These are phyloP conservation scores for Prunella fulvescens DNA, from an alignment of 2,113 vertebrate species.

Conservation along the genomic window DNA sequence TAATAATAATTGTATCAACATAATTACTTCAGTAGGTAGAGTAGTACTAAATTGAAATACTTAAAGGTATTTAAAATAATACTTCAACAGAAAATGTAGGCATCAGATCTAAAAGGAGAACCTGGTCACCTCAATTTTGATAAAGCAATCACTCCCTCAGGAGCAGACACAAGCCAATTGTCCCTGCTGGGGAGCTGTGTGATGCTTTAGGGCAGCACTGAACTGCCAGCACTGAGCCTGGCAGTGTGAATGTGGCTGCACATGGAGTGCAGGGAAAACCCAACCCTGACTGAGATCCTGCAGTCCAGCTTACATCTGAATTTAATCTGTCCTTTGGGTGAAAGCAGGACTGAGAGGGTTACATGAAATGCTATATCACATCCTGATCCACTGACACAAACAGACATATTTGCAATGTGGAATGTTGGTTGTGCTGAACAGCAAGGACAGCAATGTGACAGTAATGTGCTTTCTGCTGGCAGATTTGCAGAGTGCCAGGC, in stretches of 20 bases:
- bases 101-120: neutral
- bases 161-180: neutral
- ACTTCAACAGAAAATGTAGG: neutral
- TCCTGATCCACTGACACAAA: neutral
- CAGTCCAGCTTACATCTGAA: neutral
- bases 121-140: neutral
- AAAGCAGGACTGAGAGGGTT: neutral
- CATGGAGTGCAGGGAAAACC: neutral
- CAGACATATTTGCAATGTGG: neutral
- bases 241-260: neutral
- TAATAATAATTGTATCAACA: neutral
- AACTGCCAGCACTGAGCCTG: neutral
- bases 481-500: conserved; percentile 85
- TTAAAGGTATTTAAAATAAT: neutral
- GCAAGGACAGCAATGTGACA: neutral
- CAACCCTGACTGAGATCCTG: neutral
- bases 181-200: neutral
- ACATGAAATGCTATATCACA: fast-evolving
- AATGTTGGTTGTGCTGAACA: neutral
- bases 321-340: neutral
- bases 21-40: neutral
- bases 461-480: neutral
- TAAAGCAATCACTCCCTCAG: neutral
- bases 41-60: neutral
- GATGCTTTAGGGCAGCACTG: neutral